phyloP scores from a whole-genome alignment of 1,140 invertebrate species.

The Brachionus plicatilis region DNA sequence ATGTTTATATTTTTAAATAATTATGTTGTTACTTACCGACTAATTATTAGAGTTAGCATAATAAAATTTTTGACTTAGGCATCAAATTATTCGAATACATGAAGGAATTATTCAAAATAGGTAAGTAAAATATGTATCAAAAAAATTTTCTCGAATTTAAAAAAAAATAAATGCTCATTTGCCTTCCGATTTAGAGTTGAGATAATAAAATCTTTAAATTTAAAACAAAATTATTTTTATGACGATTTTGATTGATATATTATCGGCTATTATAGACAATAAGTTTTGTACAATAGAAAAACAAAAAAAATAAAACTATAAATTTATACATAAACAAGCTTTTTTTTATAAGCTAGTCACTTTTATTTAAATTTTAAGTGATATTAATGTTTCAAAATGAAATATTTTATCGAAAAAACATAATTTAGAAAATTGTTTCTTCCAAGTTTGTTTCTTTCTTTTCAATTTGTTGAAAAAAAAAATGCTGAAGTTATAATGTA shows the following conservation, averaged over 20 bases:
- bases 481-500: background rate
- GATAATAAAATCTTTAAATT: background rate
- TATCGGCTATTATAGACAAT: background rate
- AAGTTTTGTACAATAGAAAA: background rate
- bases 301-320: background rate
- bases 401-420: background rate
- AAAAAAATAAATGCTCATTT: background rate
- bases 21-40: background rate
- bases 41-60: background rate
- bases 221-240: background rate
- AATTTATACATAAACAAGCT: background rate
- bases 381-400: background rate
- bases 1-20: background rate
- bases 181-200: background rate
- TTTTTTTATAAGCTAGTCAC: background rate
- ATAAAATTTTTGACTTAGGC: too few relatives aligned
- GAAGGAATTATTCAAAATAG: background rate
- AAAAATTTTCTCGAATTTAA: background rate
- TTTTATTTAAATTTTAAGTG: background rate
- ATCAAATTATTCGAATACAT: background rate
- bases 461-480: background rate
- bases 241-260: conserved; percentile 1
- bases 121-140: background rate
- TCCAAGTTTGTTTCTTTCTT: background rate
- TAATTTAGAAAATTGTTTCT: background rate